Evolutionary conservation across 2,888 invertebrate species (phyloP), one percentile per base, ranked within the genome.

Genomic region (Protonemura montana): DNA sequence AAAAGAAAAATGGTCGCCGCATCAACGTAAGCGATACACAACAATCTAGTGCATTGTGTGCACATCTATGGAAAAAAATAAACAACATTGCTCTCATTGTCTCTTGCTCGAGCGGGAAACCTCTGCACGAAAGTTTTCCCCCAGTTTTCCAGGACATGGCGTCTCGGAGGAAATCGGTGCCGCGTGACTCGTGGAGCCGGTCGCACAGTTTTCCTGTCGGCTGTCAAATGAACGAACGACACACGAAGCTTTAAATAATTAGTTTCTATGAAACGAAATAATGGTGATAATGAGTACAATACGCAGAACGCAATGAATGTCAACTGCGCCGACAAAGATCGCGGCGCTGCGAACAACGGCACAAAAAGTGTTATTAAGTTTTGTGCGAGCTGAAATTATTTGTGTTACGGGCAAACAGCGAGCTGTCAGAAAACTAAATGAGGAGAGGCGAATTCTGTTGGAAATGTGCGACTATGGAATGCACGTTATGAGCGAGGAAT

Each of bases 291-390:
- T 59, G 59, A 21, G 13, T 16, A 59, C 21, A 27, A 78, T 78
- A 78, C 28, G 78, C 78, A 78, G 78, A 78, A 25, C 10, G 78
- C 78, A 78, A 78, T 78, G 78, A 78, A 78, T 78, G 78, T 78
- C 78, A 78, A 26, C 78, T 78, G 27, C 5, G 1, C 78, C 27
- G 28, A 78, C 28, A 25, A 78, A 78, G 78, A 78, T 27, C 28
- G 35, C 35, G 35, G 10, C 35, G 10, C 35, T 25, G 27, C n/a
- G 78, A 21, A 27, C 21, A 27, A 10, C 26, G 26, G 13, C 25
- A 26, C 78, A 78, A 78, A 78, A 78, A 78, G 78, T 78, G 26
- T 5, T 78, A 78, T 27, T 3, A 28, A 26, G 78, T 78, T 7
- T 25, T 16, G 78, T 6, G 13, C 28, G 78, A 78, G 28, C 78